Evolutionary conservation across 2,113 vertebrate genomes (phyloP), one percentile per base, ranked within the genome.

Genomic region (Raja brachyura): DNA sequence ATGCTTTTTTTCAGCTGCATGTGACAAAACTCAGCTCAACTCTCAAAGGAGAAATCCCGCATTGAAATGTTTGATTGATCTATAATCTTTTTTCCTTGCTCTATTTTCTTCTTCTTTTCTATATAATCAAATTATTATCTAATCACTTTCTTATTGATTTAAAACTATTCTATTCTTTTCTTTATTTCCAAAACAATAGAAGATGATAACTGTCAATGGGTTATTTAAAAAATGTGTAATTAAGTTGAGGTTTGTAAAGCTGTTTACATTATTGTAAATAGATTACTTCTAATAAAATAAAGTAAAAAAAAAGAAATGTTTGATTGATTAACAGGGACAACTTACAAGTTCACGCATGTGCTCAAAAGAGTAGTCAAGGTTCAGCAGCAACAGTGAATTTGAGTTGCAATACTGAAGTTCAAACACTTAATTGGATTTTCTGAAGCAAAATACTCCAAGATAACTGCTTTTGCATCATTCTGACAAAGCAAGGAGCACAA

Each of bases 351-450:
- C 66, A 73, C 33, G 68, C 90, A 92, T 39, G 48, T 92, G 66
- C 90, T 74, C 90, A 54, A 92, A 92, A n/a, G 66, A 28, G 68
- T 73, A 54, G 33, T 74, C 39, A 74, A 74, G 68, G 39, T 48
- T 92, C 90, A 92, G 68, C 28, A 73, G 90, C 90, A 54, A 73
- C 22, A 88, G 31, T 88, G 13, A n/a, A 16, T 88, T 66, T 63
- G 59, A 88, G 68, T 31, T 92, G 66, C 22, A 10, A 73, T 48
- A 92, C 68, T 48, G 22, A 39, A 54, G 90, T 73, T 25, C 66
- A 92, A 92, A 92, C 63, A 73, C n/a, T 92, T 73, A 68, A 90
- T 48, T 92, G 22, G 90, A 92, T 74, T 92, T n/a, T 73, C 66
- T 25, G 48, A 92, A 73, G 90, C 33, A 92, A 73, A 92, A 73